Conservation (phyloP, 2,797 vertebrate species). For the Odontamblyopus rebecca region DNA sequence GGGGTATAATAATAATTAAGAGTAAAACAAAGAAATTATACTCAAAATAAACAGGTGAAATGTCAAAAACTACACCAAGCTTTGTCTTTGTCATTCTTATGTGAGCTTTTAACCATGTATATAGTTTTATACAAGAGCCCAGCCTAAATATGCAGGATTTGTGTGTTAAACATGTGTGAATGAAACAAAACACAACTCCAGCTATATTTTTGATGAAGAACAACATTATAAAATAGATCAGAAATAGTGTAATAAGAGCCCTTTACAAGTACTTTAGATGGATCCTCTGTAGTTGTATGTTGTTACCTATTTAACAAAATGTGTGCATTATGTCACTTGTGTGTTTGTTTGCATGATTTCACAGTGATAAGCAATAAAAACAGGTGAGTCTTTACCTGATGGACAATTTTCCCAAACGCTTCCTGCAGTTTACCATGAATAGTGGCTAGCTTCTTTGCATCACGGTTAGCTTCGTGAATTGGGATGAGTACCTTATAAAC, state of each 20-base stretch:
- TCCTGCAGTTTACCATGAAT: constrained; percentile 99
- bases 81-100: constrained; percentile 23
- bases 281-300: not conserved
- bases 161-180: too few species aligned
- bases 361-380: not conserved
- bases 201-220: too few species aligned
- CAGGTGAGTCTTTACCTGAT: constrained; percentile 87
- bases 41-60: constrained; percentile 29
- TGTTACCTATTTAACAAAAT: not conserved
- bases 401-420: constrained; percentile 98
- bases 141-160: too few species aligned
- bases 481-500: constrained; percentile 99
- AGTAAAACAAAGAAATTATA: constrained; percentile 12
- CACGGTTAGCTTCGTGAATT: constrained; percentile 95
- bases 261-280: not conserved
- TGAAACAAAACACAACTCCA: too few species aligned
- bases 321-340: too few species aligned
- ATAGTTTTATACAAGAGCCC: too few species aligned
- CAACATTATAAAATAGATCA: too few species aligned
- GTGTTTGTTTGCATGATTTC: not conserved
- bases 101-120: too few species aligned
- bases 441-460: constrained; percentile 95
- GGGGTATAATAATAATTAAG: constrained; percentile 18
- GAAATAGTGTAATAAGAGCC: too few species aligned
- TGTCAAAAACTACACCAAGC: constrained; percentile 35